Conservation (phyloP, 2,888 invertebrate genomes). For the Scrobipalpa costella region DNA sequence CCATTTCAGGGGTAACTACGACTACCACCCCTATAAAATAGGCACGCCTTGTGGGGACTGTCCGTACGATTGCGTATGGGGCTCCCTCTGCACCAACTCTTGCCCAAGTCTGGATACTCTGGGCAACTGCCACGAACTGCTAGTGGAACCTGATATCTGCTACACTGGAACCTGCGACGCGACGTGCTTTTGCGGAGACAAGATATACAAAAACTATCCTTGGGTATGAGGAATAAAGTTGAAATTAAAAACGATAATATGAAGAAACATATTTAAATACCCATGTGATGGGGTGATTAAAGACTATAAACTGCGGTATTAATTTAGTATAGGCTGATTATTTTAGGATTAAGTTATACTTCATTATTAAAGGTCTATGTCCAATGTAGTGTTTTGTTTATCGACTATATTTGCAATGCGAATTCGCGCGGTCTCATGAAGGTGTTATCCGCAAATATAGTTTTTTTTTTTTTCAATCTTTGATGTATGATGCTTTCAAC, state of each 20-base stretch:
- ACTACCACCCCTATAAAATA: slow-evolving; percentile 76
- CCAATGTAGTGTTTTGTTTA: neutral
- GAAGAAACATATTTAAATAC: neutral
- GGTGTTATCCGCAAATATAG: neutral
- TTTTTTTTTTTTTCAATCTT: neutral
- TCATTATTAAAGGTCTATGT: neutral
- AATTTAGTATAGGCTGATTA: neutral
- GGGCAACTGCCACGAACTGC: slow-evolving; percentile 84
- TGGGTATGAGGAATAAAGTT: slow-evolving; percentile 39
- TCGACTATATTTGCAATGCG: neutral
- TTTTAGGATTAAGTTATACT: neutral
- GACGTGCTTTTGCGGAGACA: slow-evolving; percentile 81
- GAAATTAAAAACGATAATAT: neutral
- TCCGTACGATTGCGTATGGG: slow-evolving; percentile 77
- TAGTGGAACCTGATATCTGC: slow-evolving; percentile 50
- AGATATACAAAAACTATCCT: slow-evolving; percentile 52
- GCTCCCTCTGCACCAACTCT: slow-evolving; percentile 84
- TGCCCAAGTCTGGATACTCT: slow-evolving; percentile 83
- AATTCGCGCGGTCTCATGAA: neutral
- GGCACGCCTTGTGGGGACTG: slow-evolving; percentile 82
- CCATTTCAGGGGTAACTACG: slow-evolving; percentile 80
- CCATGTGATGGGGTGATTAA: neutral
- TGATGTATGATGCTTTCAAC: neutral
- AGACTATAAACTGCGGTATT: slow-evolving; percentile 5
- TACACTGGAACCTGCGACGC: slow-evolving; percentile 81